Percentiles rank a stretch among this genome's conserved stretches.
Evolutionary conservation across 2,888 invertebrate genomes (phyloP).

Genomic region (Augochlorella aurata): DNA sequence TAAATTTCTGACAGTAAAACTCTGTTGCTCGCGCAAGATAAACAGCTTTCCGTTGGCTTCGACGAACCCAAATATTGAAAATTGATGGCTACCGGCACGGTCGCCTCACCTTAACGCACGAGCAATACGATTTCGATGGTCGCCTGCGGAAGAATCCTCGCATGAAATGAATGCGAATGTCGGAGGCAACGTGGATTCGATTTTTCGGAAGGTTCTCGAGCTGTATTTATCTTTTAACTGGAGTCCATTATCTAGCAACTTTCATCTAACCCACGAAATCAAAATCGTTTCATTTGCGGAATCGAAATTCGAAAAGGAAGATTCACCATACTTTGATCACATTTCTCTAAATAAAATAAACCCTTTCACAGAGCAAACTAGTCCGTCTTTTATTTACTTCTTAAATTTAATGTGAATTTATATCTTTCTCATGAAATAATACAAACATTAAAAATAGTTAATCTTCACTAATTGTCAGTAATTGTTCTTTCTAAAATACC

Average conservation of each 20-base stretch:
- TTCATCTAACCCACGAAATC: no score
- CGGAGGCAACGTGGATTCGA: background rate
- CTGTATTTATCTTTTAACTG: background rate
- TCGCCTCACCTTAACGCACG: background rate
- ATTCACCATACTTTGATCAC: no score
- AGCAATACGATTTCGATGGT: background rate
- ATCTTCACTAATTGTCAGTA: no score
- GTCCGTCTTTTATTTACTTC: no score
- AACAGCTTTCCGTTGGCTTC: slow-evolving; percentile 2
- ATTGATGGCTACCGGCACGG: background rate
- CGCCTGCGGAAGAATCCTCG: background rate
- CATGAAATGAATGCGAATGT: background rate
- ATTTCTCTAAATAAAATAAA: no score
- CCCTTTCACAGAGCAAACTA: no score
- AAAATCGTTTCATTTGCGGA: no score
- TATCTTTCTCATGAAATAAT: no score
- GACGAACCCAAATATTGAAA: slow-evolving; percentile 3
- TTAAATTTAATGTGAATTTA: no score
- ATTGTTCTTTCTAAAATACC: no score
- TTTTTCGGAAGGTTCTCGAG: background rate
- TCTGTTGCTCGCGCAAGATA: background rate
- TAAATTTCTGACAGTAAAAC: background rate
- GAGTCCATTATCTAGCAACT: background rate
- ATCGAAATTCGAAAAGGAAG: no score
- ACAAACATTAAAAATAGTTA: no score